Evolutionary conservation across 2,797 vertebrate genomes (phyloP).

Genomic region (Menidia menidia): DNA sequence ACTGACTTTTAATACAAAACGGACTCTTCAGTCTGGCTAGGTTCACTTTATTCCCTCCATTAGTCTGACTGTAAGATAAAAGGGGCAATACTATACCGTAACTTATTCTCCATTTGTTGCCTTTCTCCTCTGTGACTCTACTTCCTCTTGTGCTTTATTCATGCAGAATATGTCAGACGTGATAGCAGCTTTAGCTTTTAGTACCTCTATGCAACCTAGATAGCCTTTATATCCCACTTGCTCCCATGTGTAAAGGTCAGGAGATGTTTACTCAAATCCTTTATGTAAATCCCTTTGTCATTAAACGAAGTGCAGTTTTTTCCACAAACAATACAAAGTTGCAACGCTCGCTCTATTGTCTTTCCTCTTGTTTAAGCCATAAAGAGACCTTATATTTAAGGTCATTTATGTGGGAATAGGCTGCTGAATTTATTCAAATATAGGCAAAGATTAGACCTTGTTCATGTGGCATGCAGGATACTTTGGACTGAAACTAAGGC

Average conservation of each 20-base stretch:
- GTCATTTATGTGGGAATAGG: conserved; percentile 5
- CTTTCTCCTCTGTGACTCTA: conserved; percentile 46
- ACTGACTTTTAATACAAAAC: conserved; percentile 9
- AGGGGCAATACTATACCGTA: conserved; percentile 65
- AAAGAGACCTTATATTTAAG: conserved; percentile 15
- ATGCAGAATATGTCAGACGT: conserved; percentile 48
- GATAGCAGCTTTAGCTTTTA: conserved; percentile 66
- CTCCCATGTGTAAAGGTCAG: conserved; percentile 35
- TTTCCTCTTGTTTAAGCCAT: conserved; percentile 47
- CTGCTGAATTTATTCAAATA: conserved; percentile 28
- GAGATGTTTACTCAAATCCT: not conserved
- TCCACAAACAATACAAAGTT: too few species aligned
- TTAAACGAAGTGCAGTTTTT: not conserved
- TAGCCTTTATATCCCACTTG: conserved; percentile 54
- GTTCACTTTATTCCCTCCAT: too few species aligned
- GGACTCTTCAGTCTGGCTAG: not conserved
- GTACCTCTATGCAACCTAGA: conserved; percentile 72
- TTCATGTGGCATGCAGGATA: conserved; percentile 29
- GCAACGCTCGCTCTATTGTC: not conserved
- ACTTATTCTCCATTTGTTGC: conserved; percentile 55
- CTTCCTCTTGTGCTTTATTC: conserved; percentile 56
- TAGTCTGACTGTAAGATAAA: conserved; percentile 43
- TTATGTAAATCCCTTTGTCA: not conserved
- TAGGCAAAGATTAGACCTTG: conserved; percentile 10
- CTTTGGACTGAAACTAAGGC: conserved; percentile 11